Base-by-base conservation (phyloP, 2,888 invertebrate genomes). In the Matsumyia berberina region DNA sequence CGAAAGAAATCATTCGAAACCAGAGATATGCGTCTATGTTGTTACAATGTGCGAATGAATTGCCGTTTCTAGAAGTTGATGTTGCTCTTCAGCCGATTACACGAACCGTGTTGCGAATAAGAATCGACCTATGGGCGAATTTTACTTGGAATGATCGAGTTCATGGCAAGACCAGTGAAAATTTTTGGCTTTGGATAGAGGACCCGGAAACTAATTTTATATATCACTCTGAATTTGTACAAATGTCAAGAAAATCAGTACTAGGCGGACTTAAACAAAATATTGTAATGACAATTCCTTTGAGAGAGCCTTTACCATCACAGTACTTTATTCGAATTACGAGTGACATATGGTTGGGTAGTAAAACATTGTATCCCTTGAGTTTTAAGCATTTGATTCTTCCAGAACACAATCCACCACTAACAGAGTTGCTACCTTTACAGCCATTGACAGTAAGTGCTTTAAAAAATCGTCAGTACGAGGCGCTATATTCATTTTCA, bases 101-200 rank as follows among this genome's bases (percentile, higher is more conserved):
- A 0, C 94, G 98, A 55, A 97, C 97, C 0, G 96, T 98, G 4
- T 92, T 98, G 11, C 93, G 96, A 88, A 96, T 99, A 87, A 94
- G 95, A 77, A 93, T 99, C 11, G 94, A 94, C 66, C 95, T 99
- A 19, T 94, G 93, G 73, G 95, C 98, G 0, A 94, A 95, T 87
- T 94, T 94, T 88, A 95, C 94, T 81, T 99, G 98, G 98, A 97
- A 96, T 88, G 97, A 98, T 90, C 95, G 94, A 87, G 94, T 98
- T 55, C 98, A 99, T 89, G 97, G 98, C 0, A 96, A 95, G 91
- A 95, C 95, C 0, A 94, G 96, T 0, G 97, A 99, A 91, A 95
- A 96, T 0, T 99, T 98, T 92, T 99, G 98, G 97, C 94, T 99
- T 79, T 99, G 99, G 98, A 96, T 99, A 33, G 99, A 99, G 91